A percentile compares a stretch with the other conserved stretches of the same genome.
Conservation (phyloP, 1,140 invertebrate species). For the Dinoponera quadriceps region DNA sequence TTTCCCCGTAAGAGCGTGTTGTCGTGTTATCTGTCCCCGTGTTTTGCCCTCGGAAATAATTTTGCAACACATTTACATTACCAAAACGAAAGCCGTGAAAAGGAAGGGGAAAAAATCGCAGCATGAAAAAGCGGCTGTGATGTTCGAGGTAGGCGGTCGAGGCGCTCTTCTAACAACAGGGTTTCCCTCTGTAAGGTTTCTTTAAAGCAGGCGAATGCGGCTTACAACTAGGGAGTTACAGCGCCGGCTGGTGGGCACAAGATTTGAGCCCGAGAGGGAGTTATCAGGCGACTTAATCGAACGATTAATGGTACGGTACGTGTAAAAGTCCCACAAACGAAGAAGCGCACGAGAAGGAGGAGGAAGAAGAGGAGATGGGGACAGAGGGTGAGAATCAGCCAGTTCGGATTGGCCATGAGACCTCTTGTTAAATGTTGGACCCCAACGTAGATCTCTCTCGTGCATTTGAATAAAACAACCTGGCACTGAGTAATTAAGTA, state of each 20-base stretch:
- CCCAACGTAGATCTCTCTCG: slow-evolving; percentile 41
- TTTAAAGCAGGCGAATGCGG: slow-evolving; percentile 13
- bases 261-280: slow-evolving; percentile 50
- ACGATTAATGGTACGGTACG: slow-evolving; percentile 77
- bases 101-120: background rate
- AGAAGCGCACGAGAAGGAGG: slow-evolving; percentile 59
- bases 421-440: slow-evolving; percentile 71
- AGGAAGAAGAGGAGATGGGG: slow-evolving; percentile 48
- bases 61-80: slow-evolving; percentile 9
- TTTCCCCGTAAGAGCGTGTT: slow-evolving; percentile 54
- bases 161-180: slow-evolving; percentile 17
- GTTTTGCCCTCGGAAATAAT: slow-evolving; percentile 30
- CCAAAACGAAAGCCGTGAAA: background rate
- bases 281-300: slow-evolving; percentile 78
- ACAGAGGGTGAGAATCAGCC: slow-evolving; percentile 53
- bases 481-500: slow-evolving; percentile 76
- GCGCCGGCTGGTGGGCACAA: slow-evolving; percentile 62
- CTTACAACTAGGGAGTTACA: slow-evolving; percentile 66
- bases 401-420: slow-evolving; percentile 62
- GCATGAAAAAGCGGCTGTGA: slow-evolving; percentile 65
- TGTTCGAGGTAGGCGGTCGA: slow-evolving; percentile 71
- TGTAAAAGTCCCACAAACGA: slow-evolving; percentile 71
- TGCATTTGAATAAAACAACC: slow-evolving; percentile 71
- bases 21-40: slow-evolving; percentile 52
- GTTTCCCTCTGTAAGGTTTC: slow-evolving; percentile 22